A percentile compares a stretch with the other conserved stretches of the same genome.
Conservation (phyloP, 2,113 vertebrate species). For the Charadrius vociferus region DNA sequence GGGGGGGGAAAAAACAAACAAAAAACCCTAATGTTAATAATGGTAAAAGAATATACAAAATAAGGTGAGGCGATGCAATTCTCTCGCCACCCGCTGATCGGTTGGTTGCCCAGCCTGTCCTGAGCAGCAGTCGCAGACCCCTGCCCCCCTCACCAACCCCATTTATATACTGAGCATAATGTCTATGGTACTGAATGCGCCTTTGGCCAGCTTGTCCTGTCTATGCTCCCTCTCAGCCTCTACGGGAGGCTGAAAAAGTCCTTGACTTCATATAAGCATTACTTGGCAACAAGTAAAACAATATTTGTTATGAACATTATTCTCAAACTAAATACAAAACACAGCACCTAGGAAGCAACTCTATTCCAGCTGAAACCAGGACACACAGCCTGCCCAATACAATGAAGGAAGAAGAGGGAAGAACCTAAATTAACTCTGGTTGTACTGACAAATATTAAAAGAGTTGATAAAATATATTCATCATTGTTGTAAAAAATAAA, state of each 20-base stretch:
- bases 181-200: neutral
- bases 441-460: neutral
- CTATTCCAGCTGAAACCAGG: neutral
- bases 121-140: neutral
- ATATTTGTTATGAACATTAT: neutral
- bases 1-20: neutral
- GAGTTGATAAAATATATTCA: neutral
- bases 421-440: neutral
- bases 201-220: neutral
- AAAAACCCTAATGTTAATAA: neutral
- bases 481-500: neutral
- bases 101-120: neutral
- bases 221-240: neutral
- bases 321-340: neutral
- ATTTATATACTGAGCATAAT: neutral
- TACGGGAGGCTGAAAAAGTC: neutral
- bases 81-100: neutral
- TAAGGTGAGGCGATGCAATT: neutral
- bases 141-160: neutral
- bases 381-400: neutral
- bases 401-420: neutral
- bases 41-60: neutral
- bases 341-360: neutral
- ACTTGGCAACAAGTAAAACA: neutral
- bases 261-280: neutral